Evolutionary conservation across 2,113 vertebrate species (phyloP), one percentile per base, ranked within the genome.

Genomic region (Myodes glareolus): DNA sequence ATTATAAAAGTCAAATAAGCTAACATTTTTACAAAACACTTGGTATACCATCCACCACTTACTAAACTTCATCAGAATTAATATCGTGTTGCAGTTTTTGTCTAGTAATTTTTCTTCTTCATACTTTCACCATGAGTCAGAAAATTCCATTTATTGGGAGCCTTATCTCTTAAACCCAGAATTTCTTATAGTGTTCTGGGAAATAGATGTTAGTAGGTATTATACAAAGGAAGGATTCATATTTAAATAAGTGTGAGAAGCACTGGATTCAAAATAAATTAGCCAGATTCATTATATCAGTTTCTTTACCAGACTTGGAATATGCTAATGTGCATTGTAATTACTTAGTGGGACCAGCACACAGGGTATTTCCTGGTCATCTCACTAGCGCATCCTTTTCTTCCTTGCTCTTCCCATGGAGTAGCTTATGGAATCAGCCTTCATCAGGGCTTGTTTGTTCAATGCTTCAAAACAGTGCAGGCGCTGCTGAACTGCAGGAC

Each of bases 181-280:
- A 94, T 94, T 96, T 90, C 65, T 39, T 45, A 52, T 95, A 84
- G 33, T 93, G n/a, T 96, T 96, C 78, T 91, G 77, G 67, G 61
- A 96, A 97, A 95, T 94, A 93, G 55, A 39, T 95, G 73, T 95
- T 96, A 96, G 91, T 77, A 88, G 36, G 19, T 88, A 21, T 96
- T 95, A 82, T 23, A 90, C 94, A 95, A 96, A 97, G 7, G 17
- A 80, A 94, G 45, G 33, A 96, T 86, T 96, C 72, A 75, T 95
- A 93, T 95, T 96, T 91, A 94, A 95, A 88, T 95, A 97, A 87
- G 17, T 85, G 91, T 88, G 63, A 95, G 80, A 93, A 94, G 17
- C 25, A 85, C 42, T 91, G 27, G 31, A 91, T 97, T 96, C 90
- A 92, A 96, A 96, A 92, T 95, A 96, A 94, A 96, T 92, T 91